These are phyloP conservation scores for Platysteira castanea DNA, from an alignment of 2,113 vertebrate species.

Conservation along the genomic window DNA sequence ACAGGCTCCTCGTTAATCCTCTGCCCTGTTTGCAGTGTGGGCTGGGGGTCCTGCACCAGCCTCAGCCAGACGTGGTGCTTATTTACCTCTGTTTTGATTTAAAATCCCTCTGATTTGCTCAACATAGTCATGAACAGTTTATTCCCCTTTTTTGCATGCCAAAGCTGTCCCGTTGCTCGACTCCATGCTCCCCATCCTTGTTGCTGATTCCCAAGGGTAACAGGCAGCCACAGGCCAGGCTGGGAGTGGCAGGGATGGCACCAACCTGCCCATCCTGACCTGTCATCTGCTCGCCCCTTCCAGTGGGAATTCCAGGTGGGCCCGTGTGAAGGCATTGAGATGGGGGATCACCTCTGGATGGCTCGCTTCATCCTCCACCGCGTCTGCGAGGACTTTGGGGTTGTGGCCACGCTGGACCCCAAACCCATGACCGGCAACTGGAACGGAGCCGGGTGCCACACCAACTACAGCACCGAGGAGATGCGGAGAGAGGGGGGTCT, in stretches of 20 bases:
- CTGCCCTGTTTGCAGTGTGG: background rate
- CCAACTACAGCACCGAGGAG: conserved; percentile 77
- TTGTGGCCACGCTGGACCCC: conserved; percentile 77
- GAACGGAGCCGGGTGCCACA: conserved; percentile 73
- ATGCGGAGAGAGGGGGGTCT: conserved; percentile 74
- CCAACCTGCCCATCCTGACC: background rate
- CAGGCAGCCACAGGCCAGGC: background rate
- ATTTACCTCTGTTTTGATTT: background rate
- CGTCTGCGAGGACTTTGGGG: conserved; percentile 77
- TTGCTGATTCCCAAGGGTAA: background rate
- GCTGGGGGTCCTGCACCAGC: background rate
- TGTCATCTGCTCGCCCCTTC: accelerated
- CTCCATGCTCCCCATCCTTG: background rate
- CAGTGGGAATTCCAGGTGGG: conserved; percentile 84
- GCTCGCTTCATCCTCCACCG: conserved; percentile 83
- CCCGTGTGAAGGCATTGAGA: conserved; percentile 74
- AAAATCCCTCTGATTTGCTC: background rate
- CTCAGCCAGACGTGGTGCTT: background rate
- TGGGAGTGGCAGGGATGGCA: background rate
- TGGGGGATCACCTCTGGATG: conserved; percentile 87
- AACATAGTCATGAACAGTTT: background rate
- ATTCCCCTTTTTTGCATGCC: background rate
- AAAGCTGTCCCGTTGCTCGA: background rate
- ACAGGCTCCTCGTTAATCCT: background rate
- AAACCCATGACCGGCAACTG: conserved; percentile 78